Percentiles rank a stretch among this genome's conserved stretches.
Evolutionary conservation across 2,888 invertebrate species (phyloP).

Genomic region (Diarsia brunnea): DNA sequence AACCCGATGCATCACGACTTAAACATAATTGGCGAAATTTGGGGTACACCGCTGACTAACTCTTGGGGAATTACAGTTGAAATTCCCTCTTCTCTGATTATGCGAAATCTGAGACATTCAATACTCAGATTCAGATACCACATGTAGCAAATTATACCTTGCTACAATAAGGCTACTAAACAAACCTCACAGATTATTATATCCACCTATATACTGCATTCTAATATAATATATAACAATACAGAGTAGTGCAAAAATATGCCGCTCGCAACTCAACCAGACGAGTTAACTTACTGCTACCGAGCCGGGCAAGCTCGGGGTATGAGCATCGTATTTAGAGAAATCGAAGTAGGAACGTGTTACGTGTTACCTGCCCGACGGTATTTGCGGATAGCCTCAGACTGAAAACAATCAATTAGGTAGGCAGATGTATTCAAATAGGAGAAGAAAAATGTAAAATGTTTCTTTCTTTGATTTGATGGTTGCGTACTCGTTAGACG

Average conservation of each 20-base stretch:
- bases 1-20: neutral
- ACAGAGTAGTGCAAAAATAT: slow-evolving; percentile 60
- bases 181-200: no score
- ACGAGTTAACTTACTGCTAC: slow-evolving; percentile 60
- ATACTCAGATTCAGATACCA: no score
- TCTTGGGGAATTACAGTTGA: no score
- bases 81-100: no score
- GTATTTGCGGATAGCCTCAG: slow-evolving; percentile 25
- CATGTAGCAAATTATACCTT: no score
- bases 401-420: slow-evolving; percentile 29
- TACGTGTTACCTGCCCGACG: slow-evolving; percentile 24
- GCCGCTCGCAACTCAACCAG: slow-evolving; percentile 44
- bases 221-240: slow-evolving; percentile 56
- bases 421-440: neutral
- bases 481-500: neutral
- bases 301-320: slow-evolving; percentile 15
- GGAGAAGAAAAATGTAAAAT: slow-evolving; percentile 23
- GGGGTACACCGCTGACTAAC: no score
- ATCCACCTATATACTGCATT: neutral
- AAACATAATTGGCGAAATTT: no score
- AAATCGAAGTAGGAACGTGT: slow-evolving; percentile 17
- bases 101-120: no score
- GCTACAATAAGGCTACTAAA: no score
- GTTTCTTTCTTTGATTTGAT: neutral
- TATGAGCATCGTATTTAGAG: slow-evolving; percentile 47